Base-by-base conservation (phyloP, 1,140 invertebrate species). In the Bombus impatiens region DNA sequence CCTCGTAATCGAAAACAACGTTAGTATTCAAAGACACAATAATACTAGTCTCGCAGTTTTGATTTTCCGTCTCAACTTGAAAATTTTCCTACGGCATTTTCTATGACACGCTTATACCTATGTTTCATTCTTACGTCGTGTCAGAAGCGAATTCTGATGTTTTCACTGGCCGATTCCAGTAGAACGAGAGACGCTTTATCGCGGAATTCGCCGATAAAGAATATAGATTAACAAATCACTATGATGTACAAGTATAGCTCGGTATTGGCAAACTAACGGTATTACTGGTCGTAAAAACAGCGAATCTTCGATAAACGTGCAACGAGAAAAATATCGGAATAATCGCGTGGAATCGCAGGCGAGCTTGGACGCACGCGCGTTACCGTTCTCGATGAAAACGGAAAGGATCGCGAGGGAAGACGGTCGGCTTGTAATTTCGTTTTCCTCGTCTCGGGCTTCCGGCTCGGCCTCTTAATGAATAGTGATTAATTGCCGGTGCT, bases 401-500 rank as follows among this genome's bases (percentile, higher is more conserved):
- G 87, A 88, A 87, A 85, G 82, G 87, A 87, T 86, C 81, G 72
- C 62, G 79, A 79, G 70, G 79, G 82, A 88, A 90, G 84, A 87
- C 89, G 70, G 80, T 75, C 88, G 89, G 74, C 84, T 88, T 88
- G 90, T 92, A 92, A 92, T 91, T 92, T 92, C 87, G 91, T 88
- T 92, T 92, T 90, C 90, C 89, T 86, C 79, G 89, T 87, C 76
- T n/a, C 78, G 83, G 75, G 84, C 91, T 92, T 92, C 89, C 89
- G 89, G 83, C 86, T 90, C 91, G 85, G 85, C 86, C 88, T 91
- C 86, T 83, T 92, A 92, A 92, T 92, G 91, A 92, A 92, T 92
- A 92, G 91, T 92, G 91, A 92, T 92, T 92, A 92, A 92, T 92
- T 92, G 91, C 89, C 89, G 75, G 91, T 88, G 82, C 91, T 91